These are phyloP conservation scores for Disparrhopalites patrizii DNA, from an alignment of 2,888 invertebrate genomes.

Conservation along the genomic window DNA sequence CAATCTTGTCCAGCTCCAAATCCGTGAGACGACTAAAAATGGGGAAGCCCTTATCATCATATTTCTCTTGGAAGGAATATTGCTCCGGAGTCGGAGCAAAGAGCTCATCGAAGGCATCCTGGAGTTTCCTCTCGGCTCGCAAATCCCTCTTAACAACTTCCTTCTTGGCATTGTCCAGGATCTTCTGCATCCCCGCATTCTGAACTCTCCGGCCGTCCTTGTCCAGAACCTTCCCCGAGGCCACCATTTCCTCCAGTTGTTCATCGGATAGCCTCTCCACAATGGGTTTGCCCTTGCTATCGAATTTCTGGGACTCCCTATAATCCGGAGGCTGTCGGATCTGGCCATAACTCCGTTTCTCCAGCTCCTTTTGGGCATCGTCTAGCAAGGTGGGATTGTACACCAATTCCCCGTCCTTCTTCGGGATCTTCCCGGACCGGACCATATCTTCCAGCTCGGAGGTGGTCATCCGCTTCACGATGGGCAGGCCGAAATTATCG, in stretches of 20 bases:
- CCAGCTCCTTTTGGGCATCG: neutral
- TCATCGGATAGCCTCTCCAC: neutral
- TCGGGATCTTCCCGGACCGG: neutral
- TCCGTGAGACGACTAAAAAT: constrained; percentile 2
- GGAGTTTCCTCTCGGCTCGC: neutral
- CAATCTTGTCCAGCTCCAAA: neutral
- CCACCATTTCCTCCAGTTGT: neutral
- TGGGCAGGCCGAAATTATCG: neutral
- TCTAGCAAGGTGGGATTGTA: neutral
- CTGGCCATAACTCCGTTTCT: neutral
- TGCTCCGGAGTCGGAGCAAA: no score
- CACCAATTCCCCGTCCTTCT: neutral
- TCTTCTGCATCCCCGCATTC: neutral
- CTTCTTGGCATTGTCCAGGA: neutral
- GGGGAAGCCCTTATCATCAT: constrained; percentile 1
- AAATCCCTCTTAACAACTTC: neutral
- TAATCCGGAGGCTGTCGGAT: neutral
- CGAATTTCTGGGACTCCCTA: neutral
- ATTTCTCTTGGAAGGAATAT: neutral
- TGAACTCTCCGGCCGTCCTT: neutral
- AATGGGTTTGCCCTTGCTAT: neutral
- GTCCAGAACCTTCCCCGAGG: neutral
- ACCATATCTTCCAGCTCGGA: neutral
- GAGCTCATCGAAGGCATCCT: neutral
- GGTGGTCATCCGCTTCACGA: neutral